phyloP scores from a whole-genome alignment of 1,140 invertebrate genomes.

The Anastatus disparis region DNA sequence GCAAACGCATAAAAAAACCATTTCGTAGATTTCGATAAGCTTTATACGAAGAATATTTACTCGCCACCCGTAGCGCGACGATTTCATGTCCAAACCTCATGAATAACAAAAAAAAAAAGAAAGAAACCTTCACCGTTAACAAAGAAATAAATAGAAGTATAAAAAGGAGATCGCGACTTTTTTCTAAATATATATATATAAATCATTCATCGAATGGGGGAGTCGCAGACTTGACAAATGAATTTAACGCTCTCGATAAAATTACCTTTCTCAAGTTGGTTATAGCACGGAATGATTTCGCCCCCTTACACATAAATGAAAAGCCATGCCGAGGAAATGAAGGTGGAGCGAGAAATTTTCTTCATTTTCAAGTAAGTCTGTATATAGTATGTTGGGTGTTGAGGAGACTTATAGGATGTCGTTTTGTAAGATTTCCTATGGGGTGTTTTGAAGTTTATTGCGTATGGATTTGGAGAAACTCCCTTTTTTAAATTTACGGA shows the following conservation, averaged over 20 bases:
- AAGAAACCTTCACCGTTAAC: background rate
- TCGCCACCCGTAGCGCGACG: too few relatives aligned
- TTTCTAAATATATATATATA: too few relatives aligned
- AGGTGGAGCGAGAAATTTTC: slow-evolving; percentile 17
- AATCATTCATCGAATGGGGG: slow-evolving; percentile 14
- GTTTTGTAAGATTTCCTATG: background rate
- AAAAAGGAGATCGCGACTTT: background rate
- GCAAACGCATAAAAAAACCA: too few relatives aligned
- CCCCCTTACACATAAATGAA: slow-evolving; percentile 36
- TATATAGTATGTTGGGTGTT: too few relatives aligned
- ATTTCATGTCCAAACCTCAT: background rate
- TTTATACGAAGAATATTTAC: too few relatives aligned
- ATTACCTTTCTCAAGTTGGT: slow-evolving; percentile 45
- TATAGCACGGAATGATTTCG: slow-evolving; percentile 30
- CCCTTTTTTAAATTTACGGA: too few relatives aligned
- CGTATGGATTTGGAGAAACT: too few relatives aligned
- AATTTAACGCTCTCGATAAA: slow-evolving; percentile 47
- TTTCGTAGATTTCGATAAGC: too few relatives aligned
- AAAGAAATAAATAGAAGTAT: background rate
- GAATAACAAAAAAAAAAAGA: slow-evolving; percentile 7
- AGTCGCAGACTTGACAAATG: slow-evolving; percentile 37
- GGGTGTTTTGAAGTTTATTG: too few relatives aligned
- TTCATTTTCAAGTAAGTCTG: too few relatives aligned
- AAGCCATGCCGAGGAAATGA: slow-evolving; percentile 40
- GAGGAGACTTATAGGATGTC: background rate